These are phyloP conservation scores for Condylura cristata DNA, from an alignment of 2,113 vertebrate species.

Conservation along the genomic window DNA sequence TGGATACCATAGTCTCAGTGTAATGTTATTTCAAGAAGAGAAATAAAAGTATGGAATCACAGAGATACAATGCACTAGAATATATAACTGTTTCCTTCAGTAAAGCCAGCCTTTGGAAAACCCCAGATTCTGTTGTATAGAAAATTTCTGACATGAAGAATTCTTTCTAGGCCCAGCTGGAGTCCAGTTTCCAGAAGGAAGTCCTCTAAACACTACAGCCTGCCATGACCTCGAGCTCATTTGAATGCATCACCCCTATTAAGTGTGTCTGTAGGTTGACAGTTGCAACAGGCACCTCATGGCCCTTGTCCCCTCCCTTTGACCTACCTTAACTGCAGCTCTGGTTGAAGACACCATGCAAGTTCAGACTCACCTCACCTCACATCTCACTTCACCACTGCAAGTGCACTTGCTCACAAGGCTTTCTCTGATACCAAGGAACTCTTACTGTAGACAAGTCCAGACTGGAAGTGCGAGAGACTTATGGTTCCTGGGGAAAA, in stretches of 20 bases:
- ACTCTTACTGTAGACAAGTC: neutral
- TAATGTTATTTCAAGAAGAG: neutral
- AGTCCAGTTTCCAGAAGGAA: neutral
- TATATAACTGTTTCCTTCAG: constrained; percentile 22
- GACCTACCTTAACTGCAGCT: neutral
- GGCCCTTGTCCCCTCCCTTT: neutral
- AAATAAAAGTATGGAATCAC: neutral
- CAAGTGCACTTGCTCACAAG: neutral
- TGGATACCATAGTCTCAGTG: neutral
- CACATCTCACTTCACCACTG: neutral
- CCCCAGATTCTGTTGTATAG: neutral
- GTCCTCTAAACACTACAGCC: neutral
- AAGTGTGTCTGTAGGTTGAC: neutral
- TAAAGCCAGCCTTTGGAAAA: neutral
- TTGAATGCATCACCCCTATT: neutral
- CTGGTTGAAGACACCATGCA: neutral
- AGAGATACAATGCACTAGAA: neutral
- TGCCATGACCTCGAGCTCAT: neutral
- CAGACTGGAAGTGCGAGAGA: neutral
- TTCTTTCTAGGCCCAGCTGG: constrained; percentile 27
- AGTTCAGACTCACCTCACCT: neutral
- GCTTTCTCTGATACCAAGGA: neutral
- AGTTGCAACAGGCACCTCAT: neutral
- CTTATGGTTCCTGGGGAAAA: neutral
- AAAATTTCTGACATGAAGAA: constrained; percentile 1